A percentile compares a stretch with the other conserved stretches of the same genome.
Conservation (phyloP, 2,888 invertebrate genomes). For the Frankliniella intonsa region DNA sequence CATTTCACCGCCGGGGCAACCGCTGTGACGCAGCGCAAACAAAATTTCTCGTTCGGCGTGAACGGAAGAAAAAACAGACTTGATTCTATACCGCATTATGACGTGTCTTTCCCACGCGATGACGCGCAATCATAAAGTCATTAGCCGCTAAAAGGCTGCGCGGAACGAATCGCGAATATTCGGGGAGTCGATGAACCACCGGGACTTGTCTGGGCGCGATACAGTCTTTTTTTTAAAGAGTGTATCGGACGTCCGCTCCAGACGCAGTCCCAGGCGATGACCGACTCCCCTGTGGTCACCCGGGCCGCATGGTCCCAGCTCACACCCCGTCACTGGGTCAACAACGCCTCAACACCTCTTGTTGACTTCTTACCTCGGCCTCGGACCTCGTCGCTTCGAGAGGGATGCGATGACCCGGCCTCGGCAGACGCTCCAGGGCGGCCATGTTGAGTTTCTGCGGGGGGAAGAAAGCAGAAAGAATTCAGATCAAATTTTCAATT, state of each 20-base stretch:
- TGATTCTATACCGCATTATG: neutral
- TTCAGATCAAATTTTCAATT: no score
- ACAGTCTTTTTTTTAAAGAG: neutral
- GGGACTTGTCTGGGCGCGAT: neutral
- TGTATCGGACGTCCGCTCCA: neutral
- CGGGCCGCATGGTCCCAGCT: neutral
- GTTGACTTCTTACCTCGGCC: no score
- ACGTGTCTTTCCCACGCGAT: slow-evolving; percentile 4
- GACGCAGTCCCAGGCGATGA: neutral
- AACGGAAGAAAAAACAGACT: neutral
- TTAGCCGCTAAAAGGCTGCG: neutral
- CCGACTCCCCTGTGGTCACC: neutral
- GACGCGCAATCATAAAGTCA: slow-evolving; percentile 6
- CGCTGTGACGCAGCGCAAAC: slow-evolving; percentile 15
- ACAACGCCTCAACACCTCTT: neutral
- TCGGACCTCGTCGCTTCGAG: neutral
- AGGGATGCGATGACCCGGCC: no score
- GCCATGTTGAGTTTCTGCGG: no score
- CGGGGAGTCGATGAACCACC: neutral
- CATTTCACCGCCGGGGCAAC: neutral
- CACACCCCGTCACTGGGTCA: neutral
- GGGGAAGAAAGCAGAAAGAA: no score
- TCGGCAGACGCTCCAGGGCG: no score
- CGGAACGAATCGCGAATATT: neutral
- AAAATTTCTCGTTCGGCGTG: neutral